Base-by-base conservation (phyloP, 30 jellyfish, hydroid and myxozoan species). In the Sanderia malayensis region DNA sequence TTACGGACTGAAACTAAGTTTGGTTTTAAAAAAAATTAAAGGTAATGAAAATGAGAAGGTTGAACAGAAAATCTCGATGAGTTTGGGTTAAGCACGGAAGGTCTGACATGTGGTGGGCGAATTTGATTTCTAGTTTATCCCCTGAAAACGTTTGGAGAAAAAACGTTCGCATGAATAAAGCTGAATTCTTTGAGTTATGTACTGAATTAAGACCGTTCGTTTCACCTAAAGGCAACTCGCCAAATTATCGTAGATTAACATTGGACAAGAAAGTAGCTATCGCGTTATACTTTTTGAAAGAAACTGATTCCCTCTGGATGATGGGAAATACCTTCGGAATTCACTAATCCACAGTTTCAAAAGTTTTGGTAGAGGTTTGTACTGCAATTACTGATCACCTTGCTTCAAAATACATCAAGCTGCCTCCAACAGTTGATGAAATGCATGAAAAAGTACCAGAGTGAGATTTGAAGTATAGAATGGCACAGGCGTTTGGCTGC, bases 401-500 rank as follows among this genome's bases (percentile, higher is more conserved):
- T 26, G 87, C 79, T 52, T 79, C 86, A 34, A 80, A 32, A 57
- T 58, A 34, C 18, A 31, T 80, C 24, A 70, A 58, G 31, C 32
- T 78, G 83, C 86, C 93, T 29, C 37, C 52, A 11, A 17, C 57
- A 55, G 37, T 31, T 26, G 79, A 81, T 0, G 79, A 55, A 63
- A 81, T 81, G 86, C 27, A 72, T 58, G 60, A 69, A 59, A 81
- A 81, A 29, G 93, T 45, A 57, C 0, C 87, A 2, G 80, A 69
- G 64, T 80, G 68, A 68, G 93, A 80, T 70, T 73, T 74, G 7
- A 69, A 69, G 55, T 81, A 67, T 70, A 87, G 87, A 13, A 80
- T 70, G 87, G 69, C 44, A n/a, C 89, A 76, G 27, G 83, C 89
- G n/a, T 76, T 76, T 63, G 89, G 89, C 1, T 80, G 93, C 47